These are phyloP conservation scores for Ectemnius lituratus DNA, from an alignment of 2,888 invertebrate species.

Conservation along the genomic window DNA sequence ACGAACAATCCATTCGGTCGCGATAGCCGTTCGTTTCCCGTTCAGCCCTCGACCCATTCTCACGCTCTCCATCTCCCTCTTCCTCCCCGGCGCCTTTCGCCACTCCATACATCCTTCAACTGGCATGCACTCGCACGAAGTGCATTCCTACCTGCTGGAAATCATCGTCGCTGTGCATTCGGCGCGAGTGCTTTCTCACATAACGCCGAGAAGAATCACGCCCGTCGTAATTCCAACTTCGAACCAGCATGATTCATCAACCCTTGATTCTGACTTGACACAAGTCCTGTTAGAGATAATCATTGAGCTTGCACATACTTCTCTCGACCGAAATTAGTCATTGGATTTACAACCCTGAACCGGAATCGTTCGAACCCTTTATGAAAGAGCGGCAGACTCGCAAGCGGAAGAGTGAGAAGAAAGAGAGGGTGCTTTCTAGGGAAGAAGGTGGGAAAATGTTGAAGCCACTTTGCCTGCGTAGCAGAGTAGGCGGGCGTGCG, in stretches of 20 bases:
- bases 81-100: constrained; percentile 8
- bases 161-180: constrained; percentile 36
- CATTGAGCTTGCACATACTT: too few relatives aligned
- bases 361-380: constrained; percentile 26
- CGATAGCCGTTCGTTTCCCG: background rate
- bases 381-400: too few relatives aligned
- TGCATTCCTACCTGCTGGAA: constrained; percentile 36
- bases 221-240: too few relatives aligned
- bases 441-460: too few relatives aligned
- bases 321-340: too few relatives aligned
- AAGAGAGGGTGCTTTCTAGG: too few relatives aligned
- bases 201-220: constrained; percentile 14
- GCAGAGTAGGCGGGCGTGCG: constrained; percentile 33
- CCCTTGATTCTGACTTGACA: too few relatives aligned
- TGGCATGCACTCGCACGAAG: constrained; percentile 29
- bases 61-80: constrained; percentile 45
- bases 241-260: too few relatives aligned
- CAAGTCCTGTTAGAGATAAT: too few relatives aligned
- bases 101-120: constrained; percentile 6
- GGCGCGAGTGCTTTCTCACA: constrained; percentile 2
- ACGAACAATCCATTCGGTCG: constrained; percentile 25
- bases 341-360: background rate
- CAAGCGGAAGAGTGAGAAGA: too few relatives aligned
- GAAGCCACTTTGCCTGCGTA: too few relatives aligned
- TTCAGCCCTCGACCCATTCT: constrained; percentile 38